Evolutionary conservation across 2,797 vertebrate genomes (phyloP).

Genomic region (Acanthis flammea): DNA sequence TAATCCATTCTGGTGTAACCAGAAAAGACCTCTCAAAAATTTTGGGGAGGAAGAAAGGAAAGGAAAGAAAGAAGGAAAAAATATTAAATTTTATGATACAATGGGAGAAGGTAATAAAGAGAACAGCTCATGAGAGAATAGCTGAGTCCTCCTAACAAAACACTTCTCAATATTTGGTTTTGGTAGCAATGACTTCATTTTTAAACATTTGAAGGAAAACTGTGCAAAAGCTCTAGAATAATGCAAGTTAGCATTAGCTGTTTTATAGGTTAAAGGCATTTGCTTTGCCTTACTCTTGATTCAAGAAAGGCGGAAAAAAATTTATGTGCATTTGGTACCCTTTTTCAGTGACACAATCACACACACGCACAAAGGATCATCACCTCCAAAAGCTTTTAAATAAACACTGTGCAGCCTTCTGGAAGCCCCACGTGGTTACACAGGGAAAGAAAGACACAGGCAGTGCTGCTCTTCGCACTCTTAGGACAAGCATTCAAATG

Average conservation of each 20-base stretch:
- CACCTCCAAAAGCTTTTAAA: not conserved
- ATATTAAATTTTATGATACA: not conserved
- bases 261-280: not conserved
- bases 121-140: not conserved
- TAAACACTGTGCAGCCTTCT: not conserved
- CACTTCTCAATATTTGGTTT: not conserved
- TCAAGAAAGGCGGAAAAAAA: not conserved
- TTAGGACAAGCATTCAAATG: not conserved
- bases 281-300: not conserved
- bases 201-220: not conserved
- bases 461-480: not conserved
- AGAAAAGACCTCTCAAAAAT: not conserved
- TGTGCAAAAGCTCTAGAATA: not conserved
- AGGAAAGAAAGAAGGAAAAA: not conserved
- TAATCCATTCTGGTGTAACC: not conserved
- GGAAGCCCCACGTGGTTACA: not conserved
- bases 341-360: not conserved
- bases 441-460: not conserved
- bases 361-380: not conserved
- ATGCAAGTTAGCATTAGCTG: not conserved
- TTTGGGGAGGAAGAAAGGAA: not conserved
- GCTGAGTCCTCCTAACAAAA: not conserved
- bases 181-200: not conserved
- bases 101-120: not conserved
- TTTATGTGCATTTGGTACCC: not conserved